Evolutionary conservation across 1,140 invertebrate genomes (phyloP).

Genomic region (Ips nitidus): DNA sequence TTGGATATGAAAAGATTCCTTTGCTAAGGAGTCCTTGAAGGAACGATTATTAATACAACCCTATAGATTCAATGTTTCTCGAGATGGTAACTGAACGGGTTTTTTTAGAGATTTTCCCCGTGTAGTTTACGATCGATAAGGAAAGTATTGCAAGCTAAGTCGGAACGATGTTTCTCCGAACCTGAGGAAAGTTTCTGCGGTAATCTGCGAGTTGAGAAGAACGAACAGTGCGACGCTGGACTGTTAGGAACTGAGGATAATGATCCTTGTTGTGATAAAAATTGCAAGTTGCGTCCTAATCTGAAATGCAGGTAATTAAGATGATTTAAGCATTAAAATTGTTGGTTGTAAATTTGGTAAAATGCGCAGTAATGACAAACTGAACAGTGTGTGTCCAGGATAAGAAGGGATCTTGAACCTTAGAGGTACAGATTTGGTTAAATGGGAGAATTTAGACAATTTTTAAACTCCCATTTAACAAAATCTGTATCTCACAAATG

Average conservation of each 20-base stretch:
- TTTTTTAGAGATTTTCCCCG: conserved; percentile 83
- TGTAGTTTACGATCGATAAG: conserved; percentile 90
- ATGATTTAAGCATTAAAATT: background rate
- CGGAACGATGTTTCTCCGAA: conserved; percentile 88
- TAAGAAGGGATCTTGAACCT: too few species aligned
- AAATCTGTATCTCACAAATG: too few species aligned
- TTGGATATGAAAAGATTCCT: too few species aligned
- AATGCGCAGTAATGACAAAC: background rate
- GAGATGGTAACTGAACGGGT: too few species aligned
- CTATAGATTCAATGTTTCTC: too few species aligned
- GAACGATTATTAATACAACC: too few species aligned
- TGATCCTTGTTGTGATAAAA: conserved; percentile 89
- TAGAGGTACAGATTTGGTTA: too few species aligned
- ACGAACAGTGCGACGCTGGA: conserved; percentile 93
- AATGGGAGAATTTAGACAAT: too few species aligned
- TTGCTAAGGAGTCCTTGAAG: too few species aligned
- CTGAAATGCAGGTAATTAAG: conserved; percentile 76
- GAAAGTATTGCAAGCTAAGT: conserved; percentile 90
- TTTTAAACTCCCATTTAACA: too few species aligned
- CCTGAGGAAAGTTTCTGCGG: conserved; percentile 94
- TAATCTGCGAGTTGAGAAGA: conserved; percentile 88
- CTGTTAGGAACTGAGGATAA: conserved; percentile 89
- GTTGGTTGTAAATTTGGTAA: background rate
- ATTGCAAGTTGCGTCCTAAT: conserved; percentile 83
- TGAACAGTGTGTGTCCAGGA: too few species aligned